These are phyloP conservation scores for Chloroclysta siterata DNA, from an alignment of 2,888 invertebrate species.

Conservation along the genomic window DNA sequence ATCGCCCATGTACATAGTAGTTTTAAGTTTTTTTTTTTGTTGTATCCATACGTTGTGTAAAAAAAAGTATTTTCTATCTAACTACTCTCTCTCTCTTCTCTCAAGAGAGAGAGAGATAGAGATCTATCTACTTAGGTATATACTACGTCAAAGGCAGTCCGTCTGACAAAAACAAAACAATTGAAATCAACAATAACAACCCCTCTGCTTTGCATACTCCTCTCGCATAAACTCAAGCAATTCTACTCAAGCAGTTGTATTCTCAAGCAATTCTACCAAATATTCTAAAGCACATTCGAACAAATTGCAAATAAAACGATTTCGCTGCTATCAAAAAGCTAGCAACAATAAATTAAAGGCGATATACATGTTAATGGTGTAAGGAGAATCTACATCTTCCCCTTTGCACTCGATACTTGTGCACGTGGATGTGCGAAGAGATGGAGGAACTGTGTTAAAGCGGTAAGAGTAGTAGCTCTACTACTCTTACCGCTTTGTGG, in stretches of 20 bases:
- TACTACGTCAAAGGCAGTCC: too few species aligned
- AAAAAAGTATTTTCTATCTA: too few species aligned
- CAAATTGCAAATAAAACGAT: slow-evolving; percentile 66
- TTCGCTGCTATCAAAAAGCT: slow-evolving; percentile 66
- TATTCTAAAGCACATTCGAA: slow-evolving; percentile 36
- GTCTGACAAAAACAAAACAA: slow-evolving; percentile 17
- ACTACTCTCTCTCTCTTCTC: too few species aligned
- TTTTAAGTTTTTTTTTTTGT: too few species aligned
- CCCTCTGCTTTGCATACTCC: slow-evolving; percentile 12
- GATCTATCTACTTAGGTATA: too few species aligned
- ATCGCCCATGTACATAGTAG: too few species aligned
- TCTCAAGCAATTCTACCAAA: slow-evolving; percentile 28
- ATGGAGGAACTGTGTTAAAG: slow-evolving; percentile 39
- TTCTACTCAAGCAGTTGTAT: slow-evolving; percentile 27
- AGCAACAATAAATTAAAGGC: slow-evolving; percentile 72
- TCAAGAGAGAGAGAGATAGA: too few species aligned
- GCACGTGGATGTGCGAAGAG: slow-evolving; percentile 22
- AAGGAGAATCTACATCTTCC: slow-evolving; percentile 75
- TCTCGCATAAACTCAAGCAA: slow-evolving; percentile 32
- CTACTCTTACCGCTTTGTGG: too few species aligned
- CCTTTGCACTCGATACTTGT: slow-evolving; percentile 59
- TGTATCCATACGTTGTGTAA: too few species aligned
- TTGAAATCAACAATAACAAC: slow-evolving; percentile 2
- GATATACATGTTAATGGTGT: slow-evolving; percentile 80
- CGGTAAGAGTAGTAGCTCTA: too few species aligned